Percentiles rank a stretch among this genome's conserved stretches.
Conservation (phyloP, 2,888 invertebrate species). For the Drosophila buzzatii region DNA sequence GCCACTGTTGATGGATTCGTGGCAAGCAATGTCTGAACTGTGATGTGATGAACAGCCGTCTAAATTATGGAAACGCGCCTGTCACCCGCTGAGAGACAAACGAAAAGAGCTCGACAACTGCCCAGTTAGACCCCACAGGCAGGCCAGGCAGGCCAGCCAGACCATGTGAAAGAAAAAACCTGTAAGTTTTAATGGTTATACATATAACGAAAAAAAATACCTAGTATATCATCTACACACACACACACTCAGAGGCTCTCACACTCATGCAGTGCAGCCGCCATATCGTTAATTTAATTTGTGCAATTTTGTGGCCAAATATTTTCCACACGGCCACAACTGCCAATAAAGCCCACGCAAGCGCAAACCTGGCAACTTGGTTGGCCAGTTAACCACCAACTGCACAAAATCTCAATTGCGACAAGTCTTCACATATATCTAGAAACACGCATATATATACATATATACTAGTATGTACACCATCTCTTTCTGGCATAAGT, state of each 20-base stretch:
- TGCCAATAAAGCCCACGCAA: constrained; percentile 81
- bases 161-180: constrained; percentile 57
- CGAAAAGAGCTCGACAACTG: constrained; percentile 23
- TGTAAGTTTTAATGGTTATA: constrained; percentile 27
- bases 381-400: constrained; percentile 60
- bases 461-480: constrained; percentile 1
- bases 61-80: constrained; percentile 77
- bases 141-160: constrained; percentile 7
- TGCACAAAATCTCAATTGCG: constrained; percentile 38
- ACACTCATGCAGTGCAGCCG: constrained; percentile 44
- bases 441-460: constrained; percentile 3
- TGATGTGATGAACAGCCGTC: constrained; percentile 74
- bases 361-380: constrained; percentile 61
- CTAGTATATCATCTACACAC: constrained; percentile 38
- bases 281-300: constrained; percentile 80
- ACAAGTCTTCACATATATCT: constrained; percentile 16
- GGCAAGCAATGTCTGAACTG: constrained; percentile 29
- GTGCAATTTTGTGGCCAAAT: constrained; percentile 78
- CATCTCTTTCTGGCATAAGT: constrained; percentile 64
- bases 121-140: constrained; percentile 74
- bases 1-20: constrained; percentile 83
- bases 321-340: constrained; percentile 81
- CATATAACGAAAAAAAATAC: constrained; percentile 12
- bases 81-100: constrained; percentile 80
- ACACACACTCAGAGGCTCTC: constrained; percentile 5